Percentiles rank a stretch among this genome's conserved stretches.
phyloP scores from a whole-genome alignment of 2,113 vertebrate species.

The Esox niger region DNA sequence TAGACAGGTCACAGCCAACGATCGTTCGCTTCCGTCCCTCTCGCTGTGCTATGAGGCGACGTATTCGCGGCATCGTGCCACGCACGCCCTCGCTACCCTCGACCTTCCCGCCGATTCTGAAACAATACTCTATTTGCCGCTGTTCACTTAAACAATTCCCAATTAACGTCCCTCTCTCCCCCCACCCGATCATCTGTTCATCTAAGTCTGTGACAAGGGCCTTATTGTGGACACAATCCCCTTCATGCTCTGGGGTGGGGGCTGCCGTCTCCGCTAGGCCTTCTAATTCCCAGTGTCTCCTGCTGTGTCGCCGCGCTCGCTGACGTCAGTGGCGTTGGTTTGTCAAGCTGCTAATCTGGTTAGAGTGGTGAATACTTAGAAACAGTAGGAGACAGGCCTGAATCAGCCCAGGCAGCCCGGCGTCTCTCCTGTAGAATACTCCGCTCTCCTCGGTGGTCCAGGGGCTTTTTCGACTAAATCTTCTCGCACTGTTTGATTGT shows the following conservation, averaged over 20 bases:
- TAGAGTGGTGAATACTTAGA: constrained; percentile 69
- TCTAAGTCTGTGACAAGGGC: constrained; percentile 20
- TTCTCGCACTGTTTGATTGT: constrained; percentile 49
- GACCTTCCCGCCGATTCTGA: not conserved
- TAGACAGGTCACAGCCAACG: not conserved
- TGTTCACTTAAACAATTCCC: not conserved
- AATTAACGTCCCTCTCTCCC: constrained; percentile 18
- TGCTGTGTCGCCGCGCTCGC: constrained; percentile 51
- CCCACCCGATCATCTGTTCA: constrained; percentile 43
- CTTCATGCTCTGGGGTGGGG: constrained; percentile 38
- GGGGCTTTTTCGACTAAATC: constrained; percentile 38
- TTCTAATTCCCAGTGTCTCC: constrained; percentile 53
- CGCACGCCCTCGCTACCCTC: not conserved
- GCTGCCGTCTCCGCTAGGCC: constrained; percentile 51
- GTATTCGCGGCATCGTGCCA: not conserved
- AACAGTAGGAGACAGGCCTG: constrained; percentile 54
- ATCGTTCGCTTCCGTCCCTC: not conserved
- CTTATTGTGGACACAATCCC: constrained; percentile 55
- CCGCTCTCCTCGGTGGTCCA: constrained; percentile 70
- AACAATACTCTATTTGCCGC: not conserved
- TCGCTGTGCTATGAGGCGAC: not conserved
- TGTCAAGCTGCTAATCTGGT: constrained; percentile 71
- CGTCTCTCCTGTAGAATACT: not conserved
- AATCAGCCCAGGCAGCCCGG: constrained; percentile 44
- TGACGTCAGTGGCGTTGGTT: constrained; percentile 49